phyloP scores from a whole-genome alignment of 2,888 invertebrate species.

The Malthinus flaveolus region DNA sequence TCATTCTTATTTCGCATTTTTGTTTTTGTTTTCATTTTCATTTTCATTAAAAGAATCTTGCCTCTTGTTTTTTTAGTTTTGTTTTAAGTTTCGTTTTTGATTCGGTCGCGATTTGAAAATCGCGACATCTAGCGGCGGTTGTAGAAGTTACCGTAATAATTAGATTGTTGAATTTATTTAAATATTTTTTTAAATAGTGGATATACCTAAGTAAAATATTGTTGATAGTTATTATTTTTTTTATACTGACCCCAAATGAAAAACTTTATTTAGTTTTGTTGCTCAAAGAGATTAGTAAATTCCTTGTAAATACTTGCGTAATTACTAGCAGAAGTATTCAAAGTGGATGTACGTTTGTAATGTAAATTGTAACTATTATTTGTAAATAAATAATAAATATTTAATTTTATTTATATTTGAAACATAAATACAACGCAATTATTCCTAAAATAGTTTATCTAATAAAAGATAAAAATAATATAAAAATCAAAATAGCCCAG shows the following conservation, averaged over 20 bases:
- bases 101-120: not conserved
- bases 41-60: not conserved
- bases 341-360: constrained; percentile 14
- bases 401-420: not conserved
- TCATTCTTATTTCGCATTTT: constrained; percentile 1
- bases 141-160: constrained; percentile 12
- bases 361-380: constrained; percentile 20
- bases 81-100: constrained; percentile 3
- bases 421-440: too few species aligned
- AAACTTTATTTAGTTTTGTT: constrained; percentile 9
- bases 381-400: constrained; percentile 19
- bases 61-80: not conserved
- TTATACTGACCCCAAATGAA: constrained; percentile 5
- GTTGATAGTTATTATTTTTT: constrained; percentile 9
- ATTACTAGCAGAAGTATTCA: constrained; percentile 8
- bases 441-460: too few species aligned
- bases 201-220: constrained; percentile 16
- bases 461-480: too few species aligned
- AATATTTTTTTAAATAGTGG: constrained; percentile 2
- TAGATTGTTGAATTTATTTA: constrained; percentile 17
- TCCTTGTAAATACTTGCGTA: constrained; percentile 20
- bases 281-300: constrained; percentile 18
- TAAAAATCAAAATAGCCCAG: too few species aligned
- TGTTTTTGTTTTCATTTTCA: constrained; percentile 6
- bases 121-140: constrained; percentile 3